These are phyloP conservation scores for Acrobasis repandana DNA, from an alignment of 2,888 invertebrate genomes.

Conservation along the genomic window DNA sequence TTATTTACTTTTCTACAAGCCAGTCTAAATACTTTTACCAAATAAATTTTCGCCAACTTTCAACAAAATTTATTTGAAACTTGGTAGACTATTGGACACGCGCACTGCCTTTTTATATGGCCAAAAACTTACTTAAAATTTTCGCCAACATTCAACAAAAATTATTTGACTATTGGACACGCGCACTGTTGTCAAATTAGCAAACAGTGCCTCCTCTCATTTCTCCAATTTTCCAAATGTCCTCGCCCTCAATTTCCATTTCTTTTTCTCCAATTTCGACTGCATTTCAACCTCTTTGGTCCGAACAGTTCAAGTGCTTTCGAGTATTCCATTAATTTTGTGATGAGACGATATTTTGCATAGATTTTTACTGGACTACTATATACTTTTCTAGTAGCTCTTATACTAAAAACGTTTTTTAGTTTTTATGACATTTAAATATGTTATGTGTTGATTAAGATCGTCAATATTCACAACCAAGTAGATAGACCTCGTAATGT, in stretches of 20 bases:
- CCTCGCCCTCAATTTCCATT: constrained; percentile 26
- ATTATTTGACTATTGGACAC: neutral
- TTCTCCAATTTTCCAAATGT: constrained; percentile 27
- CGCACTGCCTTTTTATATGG: neutral
- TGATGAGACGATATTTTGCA: neutral
- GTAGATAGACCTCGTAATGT: too few relatives aligned
- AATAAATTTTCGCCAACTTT: too few relatives aligned
- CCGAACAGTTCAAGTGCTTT: neutral
- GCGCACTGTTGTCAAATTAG: constrained; percentile 13
- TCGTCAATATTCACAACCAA: too few relatives aligned
- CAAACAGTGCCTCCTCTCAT: constrained; percentile 9
- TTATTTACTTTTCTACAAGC: too few relatives aligned
- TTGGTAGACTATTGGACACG: too few relatives aligned
- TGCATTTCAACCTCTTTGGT: neutral
- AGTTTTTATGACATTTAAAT: too few relatives aligned
- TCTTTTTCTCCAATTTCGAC: neutral
- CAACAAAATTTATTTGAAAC: too few relatives aligned
- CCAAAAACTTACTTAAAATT: neutral
- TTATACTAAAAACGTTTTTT: too few relatives aligned
- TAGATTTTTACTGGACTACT: neutral
- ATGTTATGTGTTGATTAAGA: too few relatives aligned
- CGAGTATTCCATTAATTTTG: neutral
- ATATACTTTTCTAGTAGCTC: too few relatives aligned
- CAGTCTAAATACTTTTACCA: too few relatives aligned
- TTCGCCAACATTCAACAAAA: too few relatives aligned